Evolutionary conservation across 2,888 invertebrate genomes (phyloP), one percentile per base, ranked within the genome.

Genomic region (Amiota minor): DNA sequence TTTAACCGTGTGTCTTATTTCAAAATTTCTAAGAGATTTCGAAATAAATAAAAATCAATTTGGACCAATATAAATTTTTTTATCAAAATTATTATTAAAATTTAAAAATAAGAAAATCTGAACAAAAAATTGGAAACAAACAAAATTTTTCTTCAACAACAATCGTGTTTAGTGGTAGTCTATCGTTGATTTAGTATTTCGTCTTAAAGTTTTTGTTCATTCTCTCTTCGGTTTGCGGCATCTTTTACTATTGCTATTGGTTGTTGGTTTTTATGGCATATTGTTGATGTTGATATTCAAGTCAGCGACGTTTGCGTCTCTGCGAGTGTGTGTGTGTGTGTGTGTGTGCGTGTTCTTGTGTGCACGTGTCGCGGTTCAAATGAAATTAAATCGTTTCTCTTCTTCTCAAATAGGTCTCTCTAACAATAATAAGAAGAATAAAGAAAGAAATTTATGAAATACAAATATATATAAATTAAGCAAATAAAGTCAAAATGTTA

Each of bases 401-500:
- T 35, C 12, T 62, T 2, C 45, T 35, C n/a, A 35, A 65, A 47
- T 10, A 47, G 18, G 4, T 18, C 46, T 49, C 20, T 16, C 2
- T 3, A n/a, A 11, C 11, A 65, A 46, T 47, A 14, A 18, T 9
- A 49, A 46, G 0, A 20, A 49, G 18, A 4, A 47, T 16, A 11
- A 47, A 46, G 16, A 47, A 9, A 20, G 0, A 16, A 20, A 47
- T 47, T 49, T 47, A 49, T 3, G 16, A 12, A 59, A 59, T 9
- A 11, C 2, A 59, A 16, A 11, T 11, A 4, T 20, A 18, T 11
- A 11, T 12, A 11, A 11, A 59, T 14, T 50, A 9, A 50, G n/a
- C 12, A 35, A 46, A 47, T 16, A 46, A 62, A 75, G 67, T 45
- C 35, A 82, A 83, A 80, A 87, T 88, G 85, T 80, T 87, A 73